Conservation (phyloP, 2,888 invertebrate genomes). For the Pyrrhosoma nymphula region DNA sequence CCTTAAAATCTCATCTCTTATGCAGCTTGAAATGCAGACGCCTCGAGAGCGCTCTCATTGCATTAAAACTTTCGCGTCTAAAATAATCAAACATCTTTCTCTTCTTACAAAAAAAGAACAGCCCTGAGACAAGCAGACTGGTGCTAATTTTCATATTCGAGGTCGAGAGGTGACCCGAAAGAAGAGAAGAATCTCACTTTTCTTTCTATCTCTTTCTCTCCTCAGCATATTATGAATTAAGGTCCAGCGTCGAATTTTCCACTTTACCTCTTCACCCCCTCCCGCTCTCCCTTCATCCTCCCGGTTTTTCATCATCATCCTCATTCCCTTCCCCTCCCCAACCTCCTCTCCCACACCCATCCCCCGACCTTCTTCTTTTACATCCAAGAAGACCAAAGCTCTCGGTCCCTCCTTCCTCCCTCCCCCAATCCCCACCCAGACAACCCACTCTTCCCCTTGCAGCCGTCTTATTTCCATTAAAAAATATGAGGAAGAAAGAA, state of each 20-base stretch:
- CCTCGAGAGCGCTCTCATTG: background rate
- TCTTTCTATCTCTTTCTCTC: background rate
- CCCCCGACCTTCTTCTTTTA: background rate
- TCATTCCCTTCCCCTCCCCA: background rate
- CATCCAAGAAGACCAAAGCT: background rate
- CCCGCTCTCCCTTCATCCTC: background rate
- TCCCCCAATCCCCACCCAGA: background rate
- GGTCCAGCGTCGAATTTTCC: background rate
- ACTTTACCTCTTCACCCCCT: background rate
- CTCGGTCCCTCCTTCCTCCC: background rate
- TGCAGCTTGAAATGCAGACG: background rate
- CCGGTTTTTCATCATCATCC: background rate
- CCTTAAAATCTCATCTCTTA: background rate
- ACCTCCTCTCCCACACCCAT: background rate
- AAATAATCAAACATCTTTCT: background rate
- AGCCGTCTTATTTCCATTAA: background rate
- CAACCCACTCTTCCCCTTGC: background rate
- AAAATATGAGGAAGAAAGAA: background rate
- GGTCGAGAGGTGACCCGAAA: background rate
- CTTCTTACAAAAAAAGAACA: background rate
- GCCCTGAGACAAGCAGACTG: background rate
- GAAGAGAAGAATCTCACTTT: background rate
- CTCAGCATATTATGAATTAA: constrained; percentile 25
- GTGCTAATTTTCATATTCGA: constrained; percentile 32
- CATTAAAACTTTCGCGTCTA: background rate